Percentiles rank a stretch among this genome's conserved stretches.
Conservation (phyloP, 2,888 invertebrate species). For the Sesia apiformis region DNA sequence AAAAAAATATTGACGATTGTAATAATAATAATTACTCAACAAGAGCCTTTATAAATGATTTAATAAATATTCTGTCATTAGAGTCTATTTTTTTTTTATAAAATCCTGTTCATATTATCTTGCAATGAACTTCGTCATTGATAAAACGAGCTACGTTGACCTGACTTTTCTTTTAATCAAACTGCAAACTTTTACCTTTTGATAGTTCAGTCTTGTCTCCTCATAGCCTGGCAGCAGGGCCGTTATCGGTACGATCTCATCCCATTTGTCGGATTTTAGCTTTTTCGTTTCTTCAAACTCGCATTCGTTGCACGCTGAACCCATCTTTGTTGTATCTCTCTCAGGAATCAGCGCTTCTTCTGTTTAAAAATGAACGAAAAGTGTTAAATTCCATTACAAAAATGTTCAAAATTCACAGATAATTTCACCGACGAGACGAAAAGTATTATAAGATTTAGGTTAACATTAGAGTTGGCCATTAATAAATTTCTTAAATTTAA, state of each 20-base stretch:
- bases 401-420: not conserved
- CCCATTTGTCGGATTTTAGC: conserved; percentile 71
- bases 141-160: no score
- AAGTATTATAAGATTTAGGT: no score
- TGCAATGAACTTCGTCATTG: no score
- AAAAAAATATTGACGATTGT: not conserved
- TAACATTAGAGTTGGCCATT: no score
- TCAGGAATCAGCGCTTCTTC: conserved; percentile 61
- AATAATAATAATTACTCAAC: not conserved
- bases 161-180: no score
- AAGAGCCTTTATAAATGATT: not conserved
- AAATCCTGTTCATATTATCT: no score
- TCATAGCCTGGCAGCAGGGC: conserved; percentile 70
- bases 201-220: conserved; percentile 74
- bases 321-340: conserved; percentile 50
- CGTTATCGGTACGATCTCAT: conserved; percentile 70
- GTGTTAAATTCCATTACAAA: no score
- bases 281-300: conserved; percentile 54
- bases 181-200: conserved; percentile 39
- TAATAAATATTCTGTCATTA: no score
- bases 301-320: conserved; percentile 59
- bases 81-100: no score
- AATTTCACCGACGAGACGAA: no score
- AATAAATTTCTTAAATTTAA: not conserved
- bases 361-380: conserved; percentile 19